These are phyloP conservation scores for Alloscopus bannaensis DNA, from an alignment of 2,888 invertebrate species.

Conservation along the genomic window DNA sequence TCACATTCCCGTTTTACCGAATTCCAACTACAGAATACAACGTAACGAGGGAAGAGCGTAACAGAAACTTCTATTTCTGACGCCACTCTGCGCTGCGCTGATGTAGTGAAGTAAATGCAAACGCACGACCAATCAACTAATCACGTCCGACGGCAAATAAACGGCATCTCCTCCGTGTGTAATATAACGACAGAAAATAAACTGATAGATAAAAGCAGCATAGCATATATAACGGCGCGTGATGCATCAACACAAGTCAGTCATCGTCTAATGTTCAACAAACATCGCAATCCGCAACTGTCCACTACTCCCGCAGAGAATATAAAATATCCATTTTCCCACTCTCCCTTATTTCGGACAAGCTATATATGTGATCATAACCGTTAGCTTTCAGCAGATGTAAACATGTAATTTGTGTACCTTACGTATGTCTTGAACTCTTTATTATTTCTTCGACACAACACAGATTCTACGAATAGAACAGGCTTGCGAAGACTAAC, in stretches of 20 bases:
- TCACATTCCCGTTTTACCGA: no score
- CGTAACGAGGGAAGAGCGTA: neutral
- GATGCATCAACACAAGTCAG: neutral
- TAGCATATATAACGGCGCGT: neutral
- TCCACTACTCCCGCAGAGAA: no score
- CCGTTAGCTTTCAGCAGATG: neutral
- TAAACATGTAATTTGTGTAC: neutral
- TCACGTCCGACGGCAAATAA: conserved; percentile 8
- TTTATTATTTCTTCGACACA: neutral
- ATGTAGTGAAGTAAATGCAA: neutral
- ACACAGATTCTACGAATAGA: neutral
- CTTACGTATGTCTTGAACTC: neutral
- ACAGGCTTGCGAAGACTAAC: neutral
- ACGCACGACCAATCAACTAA: conserved; percentile 20
- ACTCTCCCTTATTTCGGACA: neutral
- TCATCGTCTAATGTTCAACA: neutral
- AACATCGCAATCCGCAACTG: no score
- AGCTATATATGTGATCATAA: neutral
- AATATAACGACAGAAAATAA: neutral
- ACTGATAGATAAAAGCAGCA: neutral
- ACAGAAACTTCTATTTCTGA: neutral
- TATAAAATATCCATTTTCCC: neutral
- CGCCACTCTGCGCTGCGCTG: neutral
- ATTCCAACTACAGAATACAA: neutral
- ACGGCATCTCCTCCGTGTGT: neutral